These are phyloP conservation scores for Diadema setosum DNA, from an alignment of 35 echinoderm and acorn worm genomes.

Conservation along the genomic window DNA sequence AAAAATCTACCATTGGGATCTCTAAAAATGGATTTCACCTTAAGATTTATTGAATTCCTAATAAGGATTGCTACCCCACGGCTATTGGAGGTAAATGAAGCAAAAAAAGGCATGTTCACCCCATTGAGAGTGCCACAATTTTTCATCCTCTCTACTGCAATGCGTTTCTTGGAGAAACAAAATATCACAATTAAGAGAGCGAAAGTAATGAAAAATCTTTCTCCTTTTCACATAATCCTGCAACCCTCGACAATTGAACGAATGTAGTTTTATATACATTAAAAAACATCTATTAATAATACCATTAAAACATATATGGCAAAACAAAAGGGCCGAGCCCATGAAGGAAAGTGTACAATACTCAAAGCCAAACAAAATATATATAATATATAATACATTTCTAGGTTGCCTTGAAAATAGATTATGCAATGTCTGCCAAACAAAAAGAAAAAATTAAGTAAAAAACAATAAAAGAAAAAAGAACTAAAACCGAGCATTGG, in stretches of 20 bases:
- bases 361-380: no score
- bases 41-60: not conserved
- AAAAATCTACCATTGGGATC: not conserved
- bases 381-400: no score
- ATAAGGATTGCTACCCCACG: not conserved
- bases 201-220: not conserved
- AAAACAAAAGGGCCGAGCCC: no score
- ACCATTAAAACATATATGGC: no score
- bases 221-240: not conserved
- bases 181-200: not conserved
- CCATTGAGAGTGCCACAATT: not conserved
- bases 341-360: no score
- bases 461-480: no score
- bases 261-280: not conserved
- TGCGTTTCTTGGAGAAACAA: not conserved
- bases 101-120: not conserved
- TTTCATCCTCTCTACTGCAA: not conserved
- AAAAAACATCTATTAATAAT: not conserved
- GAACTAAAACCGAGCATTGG: no score
- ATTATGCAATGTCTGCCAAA: no score
- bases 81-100: not conserved
- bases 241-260: not conserved
- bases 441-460: no score
- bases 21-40: not conserved
- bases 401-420: no score